phyloP scores from a whole-genome alignment of 2,797 vertebrate species.

The Cheirogaleus major region DNA sequence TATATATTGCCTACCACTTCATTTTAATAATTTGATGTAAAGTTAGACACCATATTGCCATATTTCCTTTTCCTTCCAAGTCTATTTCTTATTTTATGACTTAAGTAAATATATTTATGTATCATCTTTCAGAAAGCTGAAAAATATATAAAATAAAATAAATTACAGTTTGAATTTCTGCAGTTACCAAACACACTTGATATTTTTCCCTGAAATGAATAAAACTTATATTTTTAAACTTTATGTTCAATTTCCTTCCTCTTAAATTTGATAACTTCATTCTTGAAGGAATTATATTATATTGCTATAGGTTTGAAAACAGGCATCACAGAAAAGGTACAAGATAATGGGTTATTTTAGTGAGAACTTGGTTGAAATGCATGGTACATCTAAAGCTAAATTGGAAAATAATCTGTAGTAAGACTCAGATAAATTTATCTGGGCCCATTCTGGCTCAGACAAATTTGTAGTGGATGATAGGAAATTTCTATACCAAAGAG shows the following conservation, averaged over 20 bases:
- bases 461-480: background rate
- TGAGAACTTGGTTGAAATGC: background rate
- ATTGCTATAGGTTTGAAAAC: background rate
- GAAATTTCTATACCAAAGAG: slow-evolving; percentile 21
- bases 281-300: background rate
- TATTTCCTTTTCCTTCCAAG: background rate
- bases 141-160: background rate
- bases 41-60: background rate
- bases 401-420: background rate
- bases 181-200: background rate
- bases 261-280: background rate
- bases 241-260: background rate
- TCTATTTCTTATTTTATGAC: background rate
- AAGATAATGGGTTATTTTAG: background rate
- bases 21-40: slow-evolving; percentile 41
- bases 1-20: background rate
- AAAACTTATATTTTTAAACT: background rate
- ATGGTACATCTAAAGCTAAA: background rate
- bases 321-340: background rate
- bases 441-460: background rate
- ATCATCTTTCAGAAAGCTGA: background rate
- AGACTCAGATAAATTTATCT: background rate
- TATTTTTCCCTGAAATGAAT: background rate
- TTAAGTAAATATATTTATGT: background rate
- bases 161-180: background rate